These are phyloP conservation scores for Chionis minor DNA, from an alignment of 2,113 vertebrate genomes.

Conservation along the genomic window DNA sequence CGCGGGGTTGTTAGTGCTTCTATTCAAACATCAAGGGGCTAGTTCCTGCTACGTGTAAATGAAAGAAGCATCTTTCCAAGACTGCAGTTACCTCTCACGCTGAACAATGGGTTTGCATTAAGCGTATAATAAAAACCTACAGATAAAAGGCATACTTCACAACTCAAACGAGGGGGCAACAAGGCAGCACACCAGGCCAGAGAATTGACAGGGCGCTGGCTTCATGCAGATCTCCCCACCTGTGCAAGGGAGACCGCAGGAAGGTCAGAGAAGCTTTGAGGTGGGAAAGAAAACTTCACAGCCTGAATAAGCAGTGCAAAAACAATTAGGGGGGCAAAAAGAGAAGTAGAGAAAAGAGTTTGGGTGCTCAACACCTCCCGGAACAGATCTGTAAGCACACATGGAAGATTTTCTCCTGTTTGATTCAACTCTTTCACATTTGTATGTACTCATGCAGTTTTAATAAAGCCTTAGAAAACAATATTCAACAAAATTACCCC, in stretches of 20 bases:
- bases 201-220: not conserved
- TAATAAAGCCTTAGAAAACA: not conserved
- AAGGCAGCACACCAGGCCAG: rapidly evolving
- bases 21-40: not conserved
- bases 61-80: not conserved
- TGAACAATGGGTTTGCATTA: not conserved
- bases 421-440: not conserved
- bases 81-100: not conserved
- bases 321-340: not conserved
- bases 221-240: not conserved
- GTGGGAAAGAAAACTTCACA: not conserved
- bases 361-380: not conserved
- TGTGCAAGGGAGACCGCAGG: not conserved
- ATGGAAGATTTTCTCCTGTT: not conserved
- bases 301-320: not conserved
- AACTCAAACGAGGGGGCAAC: not conserved
- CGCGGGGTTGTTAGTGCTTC: not conserved
- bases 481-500: not conserved
- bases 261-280: not conserved
- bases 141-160: not conserved
- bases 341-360: not conserved
- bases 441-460: not conserved
- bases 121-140: not conserved
- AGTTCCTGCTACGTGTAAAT: not conserved
- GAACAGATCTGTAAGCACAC: not conserved